These are phyloP conservation scores for Lasioglossum morio DNA, from an alignment of 2,888 invertebrate species.

Conservation along the genomic window DNA sequence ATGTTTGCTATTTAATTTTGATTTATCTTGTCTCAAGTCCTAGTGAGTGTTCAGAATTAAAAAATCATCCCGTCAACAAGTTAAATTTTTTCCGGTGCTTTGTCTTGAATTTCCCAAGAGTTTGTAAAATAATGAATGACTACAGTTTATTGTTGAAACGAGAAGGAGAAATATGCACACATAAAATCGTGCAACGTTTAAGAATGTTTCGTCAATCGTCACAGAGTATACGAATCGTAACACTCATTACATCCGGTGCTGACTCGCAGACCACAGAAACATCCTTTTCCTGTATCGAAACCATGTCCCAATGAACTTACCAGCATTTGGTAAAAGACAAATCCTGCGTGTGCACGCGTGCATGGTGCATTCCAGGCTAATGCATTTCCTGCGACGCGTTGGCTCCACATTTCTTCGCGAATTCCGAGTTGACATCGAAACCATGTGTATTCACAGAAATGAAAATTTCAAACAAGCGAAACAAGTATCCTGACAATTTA, in stretches of 20 bases:
- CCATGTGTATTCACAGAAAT: background rate
- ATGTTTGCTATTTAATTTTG: too few species aligned
- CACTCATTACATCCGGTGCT: constrained; percentile 13
- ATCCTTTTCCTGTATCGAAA: constrained; percentile 51
- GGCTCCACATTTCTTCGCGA: constrained; percentile 4
- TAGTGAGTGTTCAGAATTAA: background rate
- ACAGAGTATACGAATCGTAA: background rate
- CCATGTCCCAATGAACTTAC: constrained; percentile 29
- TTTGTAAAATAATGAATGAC: background rate
- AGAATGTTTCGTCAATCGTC: constrained; percentile 6
- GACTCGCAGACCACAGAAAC: background rate
- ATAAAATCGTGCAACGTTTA: background rate
- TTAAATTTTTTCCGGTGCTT: background rate
- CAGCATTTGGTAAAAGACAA: constrained; percentile 37
- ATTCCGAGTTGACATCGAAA: background rate
- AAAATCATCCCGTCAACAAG: background rate
- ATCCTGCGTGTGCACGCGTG: background rate
- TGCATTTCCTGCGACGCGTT: constrained; percentile 25
- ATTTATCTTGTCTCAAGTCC: too few species aligned
- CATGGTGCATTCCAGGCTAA: constrained; percentile 13
- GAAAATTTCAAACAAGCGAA: background rate
- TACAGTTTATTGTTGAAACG: background rate
- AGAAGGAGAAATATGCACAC: background rate
- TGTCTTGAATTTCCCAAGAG: background rate
- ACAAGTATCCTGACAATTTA: background rate